phyloP scores from a whole-genome alignment of 1,140 invertebrate genomes.

The Drosophila kurseongensis region DNA sequence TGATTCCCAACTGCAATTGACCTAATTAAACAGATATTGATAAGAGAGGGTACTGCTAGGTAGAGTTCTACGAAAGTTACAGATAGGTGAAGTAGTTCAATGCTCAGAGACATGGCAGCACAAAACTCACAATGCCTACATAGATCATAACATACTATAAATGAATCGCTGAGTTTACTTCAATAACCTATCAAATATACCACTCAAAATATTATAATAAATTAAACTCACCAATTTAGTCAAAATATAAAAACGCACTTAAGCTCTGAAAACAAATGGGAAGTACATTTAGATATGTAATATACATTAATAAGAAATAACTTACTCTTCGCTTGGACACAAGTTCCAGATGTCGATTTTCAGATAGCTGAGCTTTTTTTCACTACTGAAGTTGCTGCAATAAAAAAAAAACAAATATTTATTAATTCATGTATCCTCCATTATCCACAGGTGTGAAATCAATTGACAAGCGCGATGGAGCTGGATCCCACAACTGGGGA shows the following conservation, averaged over 20 bases:
- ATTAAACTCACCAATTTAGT: not conserved
- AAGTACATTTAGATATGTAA: too few relatives aligned
- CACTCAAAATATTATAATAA: too few relatives aligned
- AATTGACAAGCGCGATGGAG: conserved; percentile 96
- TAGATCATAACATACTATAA: too few relatives aligned
- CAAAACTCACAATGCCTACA: too few relatives aligned
- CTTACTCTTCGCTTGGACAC: not conserved
- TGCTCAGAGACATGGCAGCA: not conserved
- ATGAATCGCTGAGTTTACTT: too few relatives aligned
- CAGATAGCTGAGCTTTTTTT: not conserved
- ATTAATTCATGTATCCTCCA: not conserved
- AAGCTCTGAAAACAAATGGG: too few relatives aligned
- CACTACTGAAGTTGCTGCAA: not conserved
- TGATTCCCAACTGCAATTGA: conserved; percentile 3
- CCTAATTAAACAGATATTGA: conserved; percentile 12
- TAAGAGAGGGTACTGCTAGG: not conserved
- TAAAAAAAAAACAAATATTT: not conserved
- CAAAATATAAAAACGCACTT: not conserved
- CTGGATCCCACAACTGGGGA: conserved; percentile 98
- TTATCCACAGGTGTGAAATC: conserved; percentile 91
- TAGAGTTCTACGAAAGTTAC: too few relatives aligned
- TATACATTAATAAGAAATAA: not conserved
- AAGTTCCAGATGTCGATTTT: not conserved
- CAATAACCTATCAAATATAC: too few relatives aligned
- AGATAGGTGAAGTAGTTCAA: not conserved